Conservation (phyloP, 2,113 vertebrate genomes). For the Romanogobio albipinnatus region DNA sequence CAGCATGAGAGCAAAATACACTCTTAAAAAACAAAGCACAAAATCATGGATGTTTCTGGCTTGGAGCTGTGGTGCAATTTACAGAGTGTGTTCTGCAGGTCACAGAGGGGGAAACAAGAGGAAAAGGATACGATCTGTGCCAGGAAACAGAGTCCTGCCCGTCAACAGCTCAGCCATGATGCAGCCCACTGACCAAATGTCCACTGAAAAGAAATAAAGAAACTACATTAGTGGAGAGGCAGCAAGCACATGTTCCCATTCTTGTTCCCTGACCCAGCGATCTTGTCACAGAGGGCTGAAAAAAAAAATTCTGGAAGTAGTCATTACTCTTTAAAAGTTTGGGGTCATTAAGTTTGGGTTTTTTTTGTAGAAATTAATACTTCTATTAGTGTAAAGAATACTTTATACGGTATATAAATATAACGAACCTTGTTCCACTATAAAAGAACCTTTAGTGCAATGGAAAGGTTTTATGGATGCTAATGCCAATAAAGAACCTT, state of each 20-base stretch:
- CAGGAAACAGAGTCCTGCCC: conserved; percentile 95
- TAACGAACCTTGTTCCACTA: no score
- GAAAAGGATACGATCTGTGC: conserved; percentile 98
- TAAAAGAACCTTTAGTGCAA: no score
- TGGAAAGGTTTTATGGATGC: no score
- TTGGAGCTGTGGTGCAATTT: neutral
- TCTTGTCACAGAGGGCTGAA: neutral
- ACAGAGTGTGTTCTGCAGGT: neutral
- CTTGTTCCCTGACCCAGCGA: neutral
- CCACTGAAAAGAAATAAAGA: conserved; percentile 79
- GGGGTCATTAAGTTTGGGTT: neutral
- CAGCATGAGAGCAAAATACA: neutral
- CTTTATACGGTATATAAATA: no score
- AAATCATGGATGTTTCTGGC: neutral
- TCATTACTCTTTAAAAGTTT: neutral
- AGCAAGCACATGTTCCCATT: neutral
- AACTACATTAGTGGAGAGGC: conserved; percentile 36
- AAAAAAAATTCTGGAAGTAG: neutral
- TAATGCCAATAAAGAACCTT: no score
- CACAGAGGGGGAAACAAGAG: neutral
- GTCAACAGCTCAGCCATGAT: conserved; percentile 99
- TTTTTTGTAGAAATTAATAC: neutral
- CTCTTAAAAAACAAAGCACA: neutral
- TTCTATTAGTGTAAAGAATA: no score
- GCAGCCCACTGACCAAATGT: conserved; percentile 99